Evolutionary conservation across 2,113 vertebrate species (phyloP).

Genomic region (Stictonetta naevosa): DNA sequence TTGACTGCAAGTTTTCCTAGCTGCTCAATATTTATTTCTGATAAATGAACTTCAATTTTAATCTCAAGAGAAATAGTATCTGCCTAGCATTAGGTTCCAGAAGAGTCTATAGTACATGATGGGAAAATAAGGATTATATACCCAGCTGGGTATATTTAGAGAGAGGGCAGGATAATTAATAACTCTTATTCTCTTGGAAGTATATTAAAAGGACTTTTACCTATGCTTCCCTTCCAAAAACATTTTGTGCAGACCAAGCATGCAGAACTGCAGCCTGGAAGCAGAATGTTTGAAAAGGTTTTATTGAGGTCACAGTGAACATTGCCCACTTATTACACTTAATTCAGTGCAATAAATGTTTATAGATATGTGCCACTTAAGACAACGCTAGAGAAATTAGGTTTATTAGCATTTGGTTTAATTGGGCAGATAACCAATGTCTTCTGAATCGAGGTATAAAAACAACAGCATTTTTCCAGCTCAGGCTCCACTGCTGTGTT

Average conservation of each 20-base stretch:
- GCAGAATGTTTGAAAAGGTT: not conserved
- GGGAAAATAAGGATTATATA: not conserved
- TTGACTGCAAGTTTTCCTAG: not conserved
- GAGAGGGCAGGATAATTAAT: not conserved
- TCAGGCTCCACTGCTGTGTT: not conserved
- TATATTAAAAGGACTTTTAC: not conserved
- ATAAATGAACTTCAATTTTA: not conserved
- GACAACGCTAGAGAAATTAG: not conserved
- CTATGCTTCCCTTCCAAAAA: not conserved
- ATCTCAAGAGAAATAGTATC: not conserved
- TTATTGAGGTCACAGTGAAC: not conserved
- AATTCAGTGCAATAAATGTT: not conserved
- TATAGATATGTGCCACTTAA: not conserved
- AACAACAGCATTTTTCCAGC: not conserved
- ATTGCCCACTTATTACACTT: not conserved
- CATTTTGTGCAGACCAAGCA: not conserved
- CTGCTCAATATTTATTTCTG: not conserved
- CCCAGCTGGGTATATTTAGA: not conserved
- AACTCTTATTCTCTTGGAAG: not conserved
- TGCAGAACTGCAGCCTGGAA: not conserved
- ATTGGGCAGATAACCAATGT: not conserved
- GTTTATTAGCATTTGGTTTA: not conserved
- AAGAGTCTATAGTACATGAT: not conserved
- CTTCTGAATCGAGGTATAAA: not conserved
- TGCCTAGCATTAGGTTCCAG: not conserved